phyloP scores from a whole-genome alignment of 2,113 vertebrate genomes.

The Gadus macrocephalus region DNA sequence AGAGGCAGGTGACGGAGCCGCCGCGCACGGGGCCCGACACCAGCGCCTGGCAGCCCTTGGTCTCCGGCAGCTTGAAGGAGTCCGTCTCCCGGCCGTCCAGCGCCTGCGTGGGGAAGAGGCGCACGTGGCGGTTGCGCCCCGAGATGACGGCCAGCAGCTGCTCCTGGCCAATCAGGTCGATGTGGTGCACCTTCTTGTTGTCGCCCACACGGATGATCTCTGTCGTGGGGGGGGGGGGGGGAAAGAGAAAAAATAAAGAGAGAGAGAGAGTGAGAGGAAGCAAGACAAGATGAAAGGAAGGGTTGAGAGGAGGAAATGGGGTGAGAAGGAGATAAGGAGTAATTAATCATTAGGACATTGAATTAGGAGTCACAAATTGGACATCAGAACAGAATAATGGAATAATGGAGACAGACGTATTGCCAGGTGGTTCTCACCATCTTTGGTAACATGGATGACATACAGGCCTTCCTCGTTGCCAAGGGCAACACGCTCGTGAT shows the following conservation, averaged over 20 bases:
- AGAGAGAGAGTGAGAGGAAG: neutral
- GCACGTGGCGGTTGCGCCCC: slow-evolving; percentile 93
- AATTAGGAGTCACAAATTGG: neutral
- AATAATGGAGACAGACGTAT: neutral
- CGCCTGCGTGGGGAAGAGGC: slow-evolving; percentile 86
- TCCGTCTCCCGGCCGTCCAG: slow-evolving; percentile 91
- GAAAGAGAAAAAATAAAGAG: neutral
- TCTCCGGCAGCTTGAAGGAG: slow-evolving; percentile 90
- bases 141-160: slow-evolving; percentile 96
- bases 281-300: neutral
- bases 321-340: neutral
- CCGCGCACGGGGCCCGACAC: slow-evolving; percentile 83
- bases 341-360: neutral
- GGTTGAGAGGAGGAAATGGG: neutral
- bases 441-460: slow-evolving; percentile 96
- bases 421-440: slow-evolving; percentile 77
- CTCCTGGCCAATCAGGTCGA: slow-evolving; percentile 87
- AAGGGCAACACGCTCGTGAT: slow-evolving; percentile 95
- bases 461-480: slow-evolving; percentile 97
- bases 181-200: slow-evolving; percentile 96
- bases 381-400: neutral
- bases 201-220: slow-evolving; percentile 96
- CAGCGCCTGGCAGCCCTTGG: slow-evolving; percentile 89
- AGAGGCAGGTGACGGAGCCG: slow-evolving; percentile 84
- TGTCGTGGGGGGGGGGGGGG: slow-evolving; percentile 43